A percentile compares a stretch with the other conserved stretches of the same genome.
phyloP scores from a whole-genome alignment of 2,888 invertebrate genomes.

The Hemaris fuciformis region DNA sequence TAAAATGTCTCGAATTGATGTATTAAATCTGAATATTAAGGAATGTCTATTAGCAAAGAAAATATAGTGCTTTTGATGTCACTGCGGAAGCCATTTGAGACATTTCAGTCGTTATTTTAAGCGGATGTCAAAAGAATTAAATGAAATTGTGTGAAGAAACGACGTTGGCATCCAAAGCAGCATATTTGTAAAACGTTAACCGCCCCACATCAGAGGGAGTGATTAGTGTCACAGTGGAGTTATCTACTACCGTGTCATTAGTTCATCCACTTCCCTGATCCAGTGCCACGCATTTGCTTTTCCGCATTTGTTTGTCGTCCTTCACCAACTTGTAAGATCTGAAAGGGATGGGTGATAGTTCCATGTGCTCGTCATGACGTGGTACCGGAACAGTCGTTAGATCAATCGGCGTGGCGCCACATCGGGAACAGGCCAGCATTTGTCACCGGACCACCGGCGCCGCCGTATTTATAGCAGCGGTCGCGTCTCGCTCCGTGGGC shows the following conservation, averaged over 20 bases:
- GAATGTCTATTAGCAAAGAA: neutral
- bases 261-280: slow-evolving; percentile 61
- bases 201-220: slow-evolving; percentile 48
- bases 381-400: slow-evolving; percentile 61
- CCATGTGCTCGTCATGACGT: slow-evolving; percentile 39
- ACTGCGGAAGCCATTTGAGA: slow-evolving; percentile 18
- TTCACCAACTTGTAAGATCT: slow-evolving; percentile 15
- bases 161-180: slow-evolving; percentile 39
- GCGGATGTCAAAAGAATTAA: slow-evolving; percentile 44
- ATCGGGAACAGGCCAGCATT: slow-evolving; percentile 69
- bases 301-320: slow-evolving; percentile 25
- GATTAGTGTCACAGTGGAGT: slow-evolving; percentile 72
- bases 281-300: slow-evolving; percentile 34
- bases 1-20: neutral
- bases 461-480: slow-evolving; percentile 77
- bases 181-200: slow-evolving; percentile 50
- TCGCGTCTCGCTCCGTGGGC: slow-evolving; percentile 65
- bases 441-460: slow-evolving; percentile 80
- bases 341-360: slow-evolving; percentile 38
- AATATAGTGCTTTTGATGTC: neutral
- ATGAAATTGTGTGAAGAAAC: slow-evolving; percentile 32
- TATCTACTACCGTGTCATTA: slow-evolving; percentile 64
- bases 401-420: slow-evolving; percentile 74
- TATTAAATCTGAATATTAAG: neutral
- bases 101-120: slow-evolving; percentile 31